Percentiles rank a stretch among this genome's conserved stretches.
These are phyloP conservation scores for Echinometra lucunter DNA, from an alignment of 53 echinoderm and acorn worm genomes.

Conservation along the genomic window DNA sequence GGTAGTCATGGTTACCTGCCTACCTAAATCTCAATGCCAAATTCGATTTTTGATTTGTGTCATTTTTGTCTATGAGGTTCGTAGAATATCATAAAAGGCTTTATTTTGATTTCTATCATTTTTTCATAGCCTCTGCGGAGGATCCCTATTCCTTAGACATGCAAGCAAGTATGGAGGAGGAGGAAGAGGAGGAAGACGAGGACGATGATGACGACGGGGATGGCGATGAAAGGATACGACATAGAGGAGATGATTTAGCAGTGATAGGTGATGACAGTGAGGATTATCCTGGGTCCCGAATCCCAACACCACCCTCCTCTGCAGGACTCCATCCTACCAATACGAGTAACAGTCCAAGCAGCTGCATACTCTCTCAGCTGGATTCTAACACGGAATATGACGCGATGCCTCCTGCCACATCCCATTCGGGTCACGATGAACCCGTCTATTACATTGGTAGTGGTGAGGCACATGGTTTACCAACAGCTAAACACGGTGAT, in stretches of 20 bases:
- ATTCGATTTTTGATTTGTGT: background rate
- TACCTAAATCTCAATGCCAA: background rate
- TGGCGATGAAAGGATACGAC: background rate
- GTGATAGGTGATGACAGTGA: constrained; percentile 54
- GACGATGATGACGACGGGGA: constrained; percentile 53
- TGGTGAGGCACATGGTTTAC: constrained; percentile 57
- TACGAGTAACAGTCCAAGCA: constrained; percentile 46
- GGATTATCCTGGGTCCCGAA: constrained; percentile 49
- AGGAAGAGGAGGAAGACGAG: constrained; percentile 58
- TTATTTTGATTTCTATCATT: background rate
- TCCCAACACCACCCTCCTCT: constrained; percentile 57
- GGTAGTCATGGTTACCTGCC: background rate
- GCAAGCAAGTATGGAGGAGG: constrained; percentile 57
- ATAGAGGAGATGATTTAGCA: constrained; percentile 17
- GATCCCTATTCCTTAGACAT: constrained; percentile 47
- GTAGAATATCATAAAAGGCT: background rate
- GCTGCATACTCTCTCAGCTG: constrained; percentile 67
- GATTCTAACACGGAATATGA: constrained; percentile 68
- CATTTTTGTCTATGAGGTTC: background rate
- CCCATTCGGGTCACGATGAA: constrained; percentile 61
- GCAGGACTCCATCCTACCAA: constrained; percentile 60
- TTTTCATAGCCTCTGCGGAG: constrained; percentile 54
- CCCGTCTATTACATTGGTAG: constrained; percentile 67
- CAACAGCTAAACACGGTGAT: constrained; percentile 67
- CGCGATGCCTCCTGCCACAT: constrained; percentile 30